Evolutionary conservation across 2,888 invertebrate genomes (phyloP), one percentile per base, ranked within the genome.

Genomic region (Tanypteryx hageni): DNA sequence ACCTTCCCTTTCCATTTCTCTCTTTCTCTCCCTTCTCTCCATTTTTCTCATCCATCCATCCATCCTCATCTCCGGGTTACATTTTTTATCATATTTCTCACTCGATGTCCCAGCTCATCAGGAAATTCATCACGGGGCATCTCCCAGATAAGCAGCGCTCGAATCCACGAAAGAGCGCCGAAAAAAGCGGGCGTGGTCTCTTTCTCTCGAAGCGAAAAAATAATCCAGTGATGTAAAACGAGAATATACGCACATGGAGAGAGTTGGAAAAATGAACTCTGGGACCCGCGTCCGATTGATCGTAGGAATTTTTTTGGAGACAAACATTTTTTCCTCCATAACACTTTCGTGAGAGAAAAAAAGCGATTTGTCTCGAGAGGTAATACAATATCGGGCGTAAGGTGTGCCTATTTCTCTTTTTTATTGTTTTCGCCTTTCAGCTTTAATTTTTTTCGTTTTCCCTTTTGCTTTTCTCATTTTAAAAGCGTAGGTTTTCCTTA

Each of bases 121-220:
- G 76, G 76, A 76, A 76, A 76, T 76, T 76, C 76, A 76, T 76
- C 76, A 76, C 76, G 76, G 76, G 2, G 27, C 44, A 44, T 44
- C 44, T 44, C 1, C 76, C 14, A 76, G 76, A 76, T 76, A 76
- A 76, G 76, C 76, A 13, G 76, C 76, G 27, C 27, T 27, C 76
- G 76, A 22, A 76, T 76, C 76, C 22, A 27, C 22, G 76, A 10
- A n/a, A 18, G 68, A n/a, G 44, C 68, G 68, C n/a, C 44, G 44
- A 44, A 44, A 44, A 44, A 44, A 44, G 44, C 5, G 44, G 44
- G 44, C 44, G 44, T 44, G 44, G 44, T 44, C 44, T 44, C 44
- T 44, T 5, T 3, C 44, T 44, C 44, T 44, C 44, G 44, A 5
- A 44, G 44, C 44, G 44, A 44, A 44, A 44, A 44, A 44, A 44